These are phyloP conservation scores for Ochlodes sylvanus DNA, from an alignment of 2,888 invertebrate genomes.

Conservation along the genomic window DNA sequence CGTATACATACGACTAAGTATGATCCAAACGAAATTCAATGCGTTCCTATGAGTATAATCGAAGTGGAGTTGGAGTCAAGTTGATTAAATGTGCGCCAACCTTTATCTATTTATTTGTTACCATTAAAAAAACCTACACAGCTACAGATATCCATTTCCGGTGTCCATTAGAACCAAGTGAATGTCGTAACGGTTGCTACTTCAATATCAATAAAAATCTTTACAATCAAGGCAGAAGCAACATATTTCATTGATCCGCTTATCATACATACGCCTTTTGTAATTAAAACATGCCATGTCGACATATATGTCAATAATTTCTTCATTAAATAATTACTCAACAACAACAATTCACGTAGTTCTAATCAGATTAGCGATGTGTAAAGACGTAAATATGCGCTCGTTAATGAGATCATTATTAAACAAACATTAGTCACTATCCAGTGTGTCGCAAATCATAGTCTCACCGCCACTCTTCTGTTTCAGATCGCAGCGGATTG, in stretches of 20 bases:
- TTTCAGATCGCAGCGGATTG: conserved; percentile 44
- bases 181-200: not conserved
- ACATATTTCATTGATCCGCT: not conserved
- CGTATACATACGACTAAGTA: too few relatives aligned
- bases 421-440: conserved; percentile 50
- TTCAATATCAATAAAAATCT: not conserved
- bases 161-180: not conserved
- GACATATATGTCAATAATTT: conserved; percentile 31
- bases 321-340: conserved; percentile 38
- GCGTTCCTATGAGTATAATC: too few relatives aligned
- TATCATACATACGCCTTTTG: conserved; percentile 1
- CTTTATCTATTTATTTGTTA: too few relatives aligned
- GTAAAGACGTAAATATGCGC: conserved; percentile 37
- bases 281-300: conserved; percentile 23
- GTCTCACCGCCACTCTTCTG: conserved; percentile 44
- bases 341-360: conserved; percentile 36
- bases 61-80: too few relatives aligned
- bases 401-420: conserved; percentile 55
- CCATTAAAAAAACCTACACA: too few relatives aligned
- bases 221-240: conserved; percentile 2
- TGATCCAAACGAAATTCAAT: too few relatives aligned
- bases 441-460: conserved; percentile 40
- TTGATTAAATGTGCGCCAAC: too few relatives aligned
- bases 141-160: too few relatives aligned
- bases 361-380: conserved; percentile 34